Evolutionary conservation across 2,888 invertebrate genomes (phyloP).

Genomic region (Harpalus rufipes): DNA sequence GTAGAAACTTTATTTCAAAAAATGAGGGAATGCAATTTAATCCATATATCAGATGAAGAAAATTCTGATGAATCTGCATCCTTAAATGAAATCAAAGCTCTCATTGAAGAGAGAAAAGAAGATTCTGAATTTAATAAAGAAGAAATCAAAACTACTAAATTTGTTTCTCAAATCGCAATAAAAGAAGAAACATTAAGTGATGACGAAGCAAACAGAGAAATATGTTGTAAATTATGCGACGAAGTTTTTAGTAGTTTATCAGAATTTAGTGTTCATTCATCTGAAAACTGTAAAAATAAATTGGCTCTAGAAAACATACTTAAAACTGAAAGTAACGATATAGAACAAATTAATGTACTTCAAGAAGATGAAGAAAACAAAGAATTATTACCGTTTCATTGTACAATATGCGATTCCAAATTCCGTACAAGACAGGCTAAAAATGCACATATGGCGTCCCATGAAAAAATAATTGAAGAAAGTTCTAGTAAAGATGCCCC

Average conservation of each 20-base stretch:
- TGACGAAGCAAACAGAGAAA: constrained; percentile 32
- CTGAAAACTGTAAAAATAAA: constrained; percentile 55
- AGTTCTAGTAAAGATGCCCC: neutral
- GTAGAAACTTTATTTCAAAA: constrained; percentile 38
- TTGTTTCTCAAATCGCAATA: neutral
- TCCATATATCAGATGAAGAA: neutral
- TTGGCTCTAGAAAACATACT: constrained; percentile 53
- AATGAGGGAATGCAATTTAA: constrained; percentile 17
- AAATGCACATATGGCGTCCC: constrained; percentile 46
- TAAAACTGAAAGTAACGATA: constrained; percentile 31
- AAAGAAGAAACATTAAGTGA: constrained; percentile 57
- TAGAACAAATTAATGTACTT: constrained; percentile 21
- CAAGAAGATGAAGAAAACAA: constrained; percentile 35
- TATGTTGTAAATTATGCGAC: constrained; percentile 46
- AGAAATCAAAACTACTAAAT: constrained; percentile 12
- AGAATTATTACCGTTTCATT: constrained; percentile 50
- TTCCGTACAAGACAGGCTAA: constrained; percentile 62
- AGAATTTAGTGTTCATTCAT: constrained; percentile 39
- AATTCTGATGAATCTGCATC: constrained; percentile 20
- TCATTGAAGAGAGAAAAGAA: constrained; percentile 56
- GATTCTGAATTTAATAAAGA: constrained; percentile 11
- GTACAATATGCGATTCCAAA: constrained; percentile 62
- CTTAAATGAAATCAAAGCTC: constrained; percentile 27
- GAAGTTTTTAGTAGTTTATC: constrained; percentile 4
- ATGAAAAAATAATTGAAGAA: constrained; percentile 12